A percentile compares a stretch with the other conserved stretches of the same genome.
phyloP scores from a whole-genome alignment of 2,113 vertebrate species.

The Saiga tatarica region DNA sequence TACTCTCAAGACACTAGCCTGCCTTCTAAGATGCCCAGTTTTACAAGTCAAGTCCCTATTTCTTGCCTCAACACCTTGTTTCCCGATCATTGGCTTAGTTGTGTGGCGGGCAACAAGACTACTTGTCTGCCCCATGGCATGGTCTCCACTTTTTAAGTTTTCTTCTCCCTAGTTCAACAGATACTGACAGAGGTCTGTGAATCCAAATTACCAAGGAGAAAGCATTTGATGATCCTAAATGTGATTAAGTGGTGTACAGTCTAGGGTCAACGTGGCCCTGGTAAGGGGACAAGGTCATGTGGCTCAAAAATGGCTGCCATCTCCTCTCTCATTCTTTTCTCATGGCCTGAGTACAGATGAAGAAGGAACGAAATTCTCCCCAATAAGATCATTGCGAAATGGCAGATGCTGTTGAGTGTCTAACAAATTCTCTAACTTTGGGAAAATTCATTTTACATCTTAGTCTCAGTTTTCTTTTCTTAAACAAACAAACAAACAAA shows the following conservation, averaged over 20 bases:
- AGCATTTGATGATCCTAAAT: not conserved
- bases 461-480: not conserved
- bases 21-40: not conserved
- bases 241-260: not conserved
- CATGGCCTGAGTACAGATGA: rapidly evolving
- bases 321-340: not conserved
- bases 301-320: not conserved
- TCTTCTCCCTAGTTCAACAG: not conserved
- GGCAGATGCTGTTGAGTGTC: too few relatives aligned
- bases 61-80: not conserved
- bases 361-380: not conserved
- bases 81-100: not conserved
- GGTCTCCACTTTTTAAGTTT: not conserved
- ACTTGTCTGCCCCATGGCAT: too few relatives aligned
- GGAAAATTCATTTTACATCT: not conserved
- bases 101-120: not conserved
- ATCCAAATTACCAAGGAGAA: not conserved
- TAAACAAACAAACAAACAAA: not conserved
- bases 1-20: not conserved
- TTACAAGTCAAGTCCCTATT: not conserved
- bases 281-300: not conserved
- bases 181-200: not conserved
- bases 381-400: not conserved
- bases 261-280: not conserved
- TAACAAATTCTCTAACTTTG: not conserved